These are phyloP conservation scores for Willisornis vidua DNA, from an alignment of 2,113 vertebrate species.

Conservation along the genomic window DNA sequence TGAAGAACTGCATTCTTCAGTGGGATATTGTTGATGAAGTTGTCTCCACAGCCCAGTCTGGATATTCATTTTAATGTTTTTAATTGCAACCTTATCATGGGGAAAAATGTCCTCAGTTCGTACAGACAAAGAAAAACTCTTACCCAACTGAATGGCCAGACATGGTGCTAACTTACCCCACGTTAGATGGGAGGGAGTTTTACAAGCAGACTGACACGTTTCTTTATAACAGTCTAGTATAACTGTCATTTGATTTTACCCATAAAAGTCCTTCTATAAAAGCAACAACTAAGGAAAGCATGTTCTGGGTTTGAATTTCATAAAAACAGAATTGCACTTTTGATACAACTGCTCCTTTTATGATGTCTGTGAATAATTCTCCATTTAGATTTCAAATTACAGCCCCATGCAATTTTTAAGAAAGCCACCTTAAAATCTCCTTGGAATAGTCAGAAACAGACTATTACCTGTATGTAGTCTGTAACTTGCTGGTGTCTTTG, in stretches of 20 bases:
- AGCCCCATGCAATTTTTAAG: constrained; percentile 50
- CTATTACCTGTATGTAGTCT: constrained; percentile 92
- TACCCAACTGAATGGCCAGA: not conserved
- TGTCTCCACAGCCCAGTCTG: not conserved
- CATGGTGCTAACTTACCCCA: not conserved
- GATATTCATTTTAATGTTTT: not conserved
- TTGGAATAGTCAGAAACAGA: constrained; percentile 61
- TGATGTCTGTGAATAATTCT: constrained; percentile 69
- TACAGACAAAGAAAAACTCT: constrained; percentile 10
- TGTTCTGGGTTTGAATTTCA: constrained; percentile 67
- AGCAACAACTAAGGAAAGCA: constrained; percentile 62
- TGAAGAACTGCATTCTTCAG: not conserved
- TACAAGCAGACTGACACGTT: constrained; percentile 59
- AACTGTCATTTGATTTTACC: constrained; percentile 69
- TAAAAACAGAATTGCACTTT: constrained; percentile 69
- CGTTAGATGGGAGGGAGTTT: constrained; percentile 12
- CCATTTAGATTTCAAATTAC: constrained; percentile 71
- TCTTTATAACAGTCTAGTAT: constrained; percentile 57
- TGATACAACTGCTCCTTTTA: constrained; percentile 69
- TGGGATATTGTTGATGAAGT: not conserved
- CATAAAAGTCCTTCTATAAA: constrained; percentile 63
- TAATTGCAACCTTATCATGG: not conserved
- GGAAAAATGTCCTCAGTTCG: not conserved
- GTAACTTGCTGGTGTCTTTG: constrained; percentile 92
- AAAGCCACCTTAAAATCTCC: constrained; percentile 67